These are phyloP conservation scores for Poeciliopsis paucimaculata DNA, from an alignment of 2,797 vertebrate species.

Conservation along the genomic window DNA sequence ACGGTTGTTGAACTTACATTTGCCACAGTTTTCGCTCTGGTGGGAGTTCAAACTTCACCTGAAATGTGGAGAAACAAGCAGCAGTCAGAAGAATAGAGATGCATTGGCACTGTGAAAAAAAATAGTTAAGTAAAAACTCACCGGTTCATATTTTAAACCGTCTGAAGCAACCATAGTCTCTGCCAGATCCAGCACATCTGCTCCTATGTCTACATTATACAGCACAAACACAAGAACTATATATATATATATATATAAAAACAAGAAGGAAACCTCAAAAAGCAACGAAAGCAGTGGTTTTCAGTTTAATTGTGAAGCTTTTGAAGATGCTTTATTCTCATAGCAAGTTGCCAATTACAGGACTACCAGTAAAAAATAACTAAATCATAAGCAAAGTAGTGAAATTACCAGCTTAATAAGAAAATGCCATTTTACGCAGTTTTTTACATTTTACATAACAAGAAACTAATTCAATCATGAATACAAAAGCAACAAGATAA, in stretches of 20 bases:
- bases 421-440: not conserved
- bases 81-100: not conserved
- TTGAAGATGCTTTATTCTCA: not conserved
- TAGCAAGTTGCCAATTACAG: not conserved
- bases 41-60: slow-evolving; percentile 94
- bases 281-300: not conserved
- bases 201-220: slow-evolving; percentile 87
- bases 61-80: slow-evolving; percentile 22
- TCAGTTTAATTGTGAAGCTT: not conserved
- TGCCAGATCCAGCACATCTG: slow-evolving; percentile 95
- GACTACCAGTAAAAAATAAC: not conserved
- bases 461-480: not conserved
- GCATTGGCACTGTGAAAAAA: not conserved
- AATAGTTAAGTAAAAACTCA: slow-evolving; percentile 59
- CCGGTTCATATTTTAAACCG: slow-evolving; percentile 92
- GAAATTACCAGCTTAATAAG: not conserved
- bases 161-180: slow-evolving; percentile 97
- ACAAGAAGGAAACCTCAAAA: not conserved
- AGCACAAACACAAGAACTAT: slow-evolving; percentile 13
- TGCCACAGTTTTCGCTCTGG: slow-evolving; percentile 93
- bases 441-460: not conserved
- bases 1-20: slow-evolving; percentile 82
- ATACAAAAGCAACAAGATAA: not conserved
- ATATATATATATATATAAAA: too few species aligned
- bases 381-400: not conserved